Percentiles rank a stretch among this genome's conserved stretches.
Evolutionary conservation across 1,140 invertebrate species (phyloP).

Genomic region (Chymomyza costata): DNA sequence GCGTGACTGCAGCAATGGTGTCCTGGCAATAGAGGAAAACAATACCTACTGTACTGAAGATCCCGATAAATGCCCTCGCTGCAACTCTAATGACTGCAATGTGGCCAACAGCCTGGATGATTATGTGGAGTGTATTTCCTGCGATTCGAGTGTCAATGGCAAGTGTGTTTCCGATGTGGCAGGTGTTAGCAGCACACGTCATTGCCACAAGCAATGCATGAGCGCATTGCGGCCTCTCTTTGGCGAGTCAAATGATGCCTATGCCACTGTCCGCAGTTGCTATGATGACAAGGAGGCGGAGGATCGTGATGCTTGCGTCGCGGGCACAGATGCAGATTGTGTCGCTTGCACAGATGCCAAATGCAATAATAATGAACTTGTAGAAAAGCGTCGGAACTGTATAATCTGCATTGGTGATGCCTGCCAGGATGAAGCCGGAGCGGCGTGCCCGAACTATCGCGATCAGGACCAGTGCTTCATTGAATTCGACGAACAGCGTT

Average conservation of each 20-base stretch:
- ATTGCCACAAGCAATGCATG: conserved; percentile 51
- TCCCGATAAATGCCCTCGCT: conserved; percentile 45
- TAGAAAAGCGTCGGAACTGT: conserved; percentile 50
- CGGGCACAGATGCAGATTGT: conserved; percentile 34
- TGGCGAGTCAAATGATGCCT: conserved; percentile 41
- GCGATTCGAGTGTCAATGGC: conserved; percentile 43
- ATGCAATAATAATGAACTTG: conserved; percentile 51
- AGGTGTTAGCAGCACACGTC: conserved; percentile 34
- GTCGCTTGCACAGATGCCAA: conserved; percentile 31
- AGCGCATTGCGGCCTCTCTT: conserved; percentile 45
- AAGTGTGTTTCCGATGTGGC: conserved; percentile 20
- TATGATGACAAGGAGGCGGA: conserved; percentile 51
- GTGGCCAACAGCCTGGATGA: conserved; percentile 31
- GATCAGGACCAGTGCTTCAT: conserved; percentile 51
- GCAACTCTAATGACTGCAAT: conserved; percentile 70
- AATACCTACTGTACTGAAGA: conserved; percentile 41
- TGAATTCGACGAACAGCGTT: conserved; percentile 49
- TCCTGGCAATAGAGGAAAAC: conserved; percentile 15
- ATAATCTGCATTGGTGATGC: conserved; percentile 48
- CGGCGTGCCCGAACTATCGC: conserved; percentile 45
- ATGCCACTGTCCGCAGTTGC: conserved; percentile 49
- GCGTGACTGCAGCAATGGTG: conserved; percentile 39
- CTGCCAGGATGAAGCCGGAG: conserved; percentile 36
- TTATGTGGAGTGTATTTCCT: conserved; percentile 56
- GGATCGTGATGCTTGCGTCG: conserved; percentile 42